A percentile compares a stretch with the other conserved stretches of the same genome.
Conservation (phyloP, 2,113 vertebrate genomes). For the Ornithorhynchus anatinus region DNA sequence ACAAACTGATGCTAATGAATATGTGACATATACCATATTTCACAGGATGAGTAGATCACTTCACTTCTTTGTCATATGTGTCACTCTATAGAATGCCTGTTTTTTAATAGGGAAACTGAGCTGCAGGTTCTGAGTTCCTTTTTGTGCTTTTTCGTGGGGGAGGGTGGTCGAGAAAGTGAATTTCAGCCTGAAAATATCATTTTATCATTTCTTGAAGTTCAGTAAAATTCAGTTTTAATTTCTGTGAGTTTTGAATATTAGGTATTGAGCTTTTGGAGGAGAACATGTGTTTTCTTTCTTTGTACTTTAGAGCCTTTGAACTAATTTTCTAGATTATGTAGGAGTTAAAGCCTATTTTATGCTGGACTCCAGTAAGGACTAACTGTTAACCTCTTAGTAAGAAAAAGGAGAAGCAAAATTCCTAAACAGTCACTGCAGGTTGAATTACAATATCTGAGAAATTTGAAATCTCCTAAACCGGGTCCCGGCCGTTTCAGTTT, state of each 20-base stretch:
- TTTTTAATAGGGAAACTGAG: neutral
- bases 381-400: conserved; percentile 32
- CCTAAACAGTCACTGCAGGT: conserved; percentile 49
- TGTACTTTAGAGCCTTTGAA: neutral
- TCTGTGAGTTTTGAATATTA: neutral
- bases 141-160: no score
- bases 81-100: neutral
- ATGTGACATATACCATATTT: conserved; percentile 8
- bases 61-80: conserved; percentile 32
- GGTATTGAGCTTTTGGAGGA: neutral
- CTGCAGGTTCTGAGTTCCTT: no score
- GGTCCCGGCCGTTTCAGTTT: conserved; percentile 52
- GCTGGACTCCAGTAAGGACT: neutral
- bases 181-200: no score
- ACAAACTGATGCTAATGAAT: conserved; percentile 46
- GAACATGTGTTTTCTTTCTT: conserved; percentile 4
- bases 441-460: conserved; percentile 63
- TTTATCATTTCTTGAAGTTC: no score
- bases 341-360: conserved; percentile 44
- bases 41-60: conserved; percentile 21
- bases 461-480: conserved; percentile 60
- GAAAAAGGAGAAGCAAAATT: neutral
- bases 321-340: conserved; percentile 20
- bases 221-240: no score
- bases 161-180: no score